phyloP scores from a whole-genome alignment of 2,797 vertebrate genomes.

The Tapirus indicus region DNA sequence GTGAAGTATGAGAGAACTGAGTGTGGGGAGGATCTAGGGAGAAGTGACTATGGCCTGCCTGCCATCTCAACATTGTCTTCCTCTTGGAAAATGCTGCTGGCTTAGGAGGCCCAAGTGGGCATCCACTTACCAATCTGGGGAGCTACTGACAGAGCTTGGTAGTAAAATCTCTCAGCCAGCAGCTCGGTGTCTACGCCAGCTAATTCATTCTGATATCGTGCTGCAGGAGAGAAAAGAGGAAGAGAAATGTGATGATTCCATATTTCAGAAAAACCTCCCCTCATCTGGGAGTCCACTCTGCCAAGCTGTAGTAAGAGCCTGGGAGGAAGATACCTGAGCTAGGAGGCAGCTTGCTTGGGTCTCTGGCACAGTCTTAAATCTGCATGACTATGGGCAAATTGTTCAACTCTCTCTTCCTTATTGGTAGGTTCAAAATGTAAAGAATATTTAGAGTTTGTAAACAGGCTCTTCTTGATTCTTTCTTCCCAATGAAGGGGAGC shows the following conservation, averaged over 20 bases:
- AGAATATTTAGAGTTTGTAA: not conserved
- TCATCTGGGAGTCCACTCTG: not conserved
- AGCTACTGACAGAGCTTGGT: constrained; percentile 97
- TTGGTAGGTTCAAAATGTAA: not conserved
- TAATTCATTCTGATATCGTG: constrained; percentile 98
- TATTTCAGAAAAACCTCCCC: not conserved
- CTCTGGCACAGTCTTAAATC: constrained; percentile 9
- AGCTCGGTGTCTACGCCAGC: constrained; percentile 97
- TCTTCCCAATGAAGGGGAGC: not conserved
- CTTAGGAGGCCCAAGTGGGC: not conserved
- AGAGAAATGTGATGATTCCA: not conserved
- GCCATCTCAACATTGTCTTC: not conserved
- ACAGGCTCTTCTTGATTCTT: not conserved
- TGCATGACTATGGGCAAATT: not conserved
- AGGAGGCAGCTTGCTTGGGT: not conserved
- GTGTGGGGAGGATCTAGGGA: not conserved
- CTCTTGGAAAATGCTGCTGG: not conserved
- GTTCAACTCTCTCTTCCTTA: constrained; percentile 30
- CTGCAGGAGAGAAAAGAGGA: constrained; percentile 84
- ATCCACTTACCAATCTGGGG: constrained; percentile 95
- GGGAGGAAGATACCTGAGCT: not conserved
- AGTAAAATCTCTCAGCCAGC: constrained; percentile 97
- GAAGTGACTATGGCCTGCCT: not conserved
- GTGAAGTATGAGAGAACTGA: not conserved
- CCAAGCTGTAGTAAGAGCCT: not conserved